Conservation (phyloP, 2,888 invertebrate genomes). For the Gibbula magus region DNA sequence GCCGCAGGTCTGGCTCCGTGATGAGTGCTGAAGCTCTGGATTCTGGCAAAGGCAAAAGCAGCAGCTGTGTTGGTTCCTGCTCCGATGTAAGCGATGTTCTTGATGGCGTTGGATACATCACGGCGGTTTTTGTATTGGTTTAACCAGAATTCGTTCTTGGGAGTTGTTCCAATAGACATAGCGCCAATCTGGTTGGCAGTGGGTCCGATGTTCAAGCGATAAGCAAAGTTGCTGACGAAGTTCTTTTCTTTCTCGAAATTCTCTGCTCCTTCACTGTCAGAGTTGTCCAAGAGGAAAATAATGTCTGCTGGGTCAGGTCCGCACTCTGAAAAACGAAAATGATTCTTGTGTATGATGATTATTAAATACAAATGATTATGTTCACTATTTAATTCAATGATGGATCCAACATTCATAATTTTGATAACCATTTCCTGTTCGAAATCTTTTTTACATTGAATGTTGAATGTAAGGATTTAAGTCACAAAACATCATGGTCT, state of each 20-base stretch:
- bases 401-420: no score
- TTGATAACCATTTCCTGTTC: no score
- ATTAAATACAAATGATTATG: no score
- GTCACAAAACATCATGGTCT: no score
- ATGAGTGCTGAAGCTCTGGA: conserved; percentile 36
- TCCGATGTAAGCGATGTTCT: conserved; percentile 44
- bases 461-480: no score
- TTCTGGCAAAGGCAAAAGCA: conserved; percentile 44
- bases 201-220: neutral
- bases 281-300: neutral
- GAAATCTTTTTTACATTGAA: no score
- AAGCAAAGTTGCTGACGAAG: conserved; percentile 6
- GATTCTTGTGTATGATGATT: no score
- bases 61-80: conserved; percentile 51
- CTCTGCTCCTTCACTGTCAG: neutral
- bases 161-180: conserved; percentile 43
- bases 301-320: neutral
- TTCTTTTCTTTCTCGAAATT: neutral
- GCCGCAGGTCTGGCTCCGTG: conserved; percentile 44
- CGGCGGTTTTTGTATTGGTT: conserved; percentile 43
- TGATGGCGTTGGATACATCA: conserved; percentile 45
- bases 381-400: no score
- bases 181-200: conserved; percentile 39
- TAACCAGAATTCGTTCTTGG: conserved; percentile 45
- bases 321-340: conserved; percentile 2